Evolutionary conservation across 2,797 vertebrate species (phyloP).

Genomic region (Vespertilio murinus): DNA sequence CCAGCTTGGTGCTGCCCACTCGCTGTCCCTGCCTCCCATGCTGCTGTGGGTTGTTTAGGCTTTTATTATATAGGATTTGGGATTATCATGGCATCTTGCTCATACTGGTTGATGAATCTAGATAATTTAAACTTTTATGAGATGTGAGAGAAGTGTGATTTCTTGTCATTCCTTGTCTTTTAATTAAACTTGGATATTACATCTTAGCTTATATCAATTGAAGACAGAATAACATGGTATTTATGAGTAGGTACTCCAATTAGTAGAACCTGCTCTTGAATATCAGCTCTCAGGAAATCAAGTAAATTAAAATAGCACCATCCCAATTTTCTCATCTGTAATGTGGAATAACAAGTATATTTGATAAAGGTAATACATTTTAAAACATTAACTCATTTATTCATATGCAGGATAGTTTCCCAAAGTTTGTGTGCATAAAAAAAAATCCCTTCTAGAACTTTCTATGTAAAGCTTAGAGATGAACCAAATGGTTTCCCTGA

Average conservation of each 20-base stretch:
- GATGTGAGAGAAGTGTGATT: background rate
- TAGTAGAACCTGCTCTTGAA: background rate
- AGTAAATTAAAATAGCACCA: background rate
- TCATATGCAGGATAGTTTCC: background rate
- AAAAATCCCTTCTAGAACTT: background rate
- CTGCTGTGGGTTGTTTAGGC: no score
- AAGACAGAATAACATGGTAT: background rate
- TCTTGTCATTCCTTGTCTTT: background rate
- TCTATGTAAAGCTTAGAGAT: background rate
- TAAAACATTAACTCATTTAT: background rate
- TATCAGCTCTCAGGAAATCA: background rate
- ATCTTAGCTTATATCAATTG: background rate
- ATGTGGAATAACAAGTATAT: background rate
- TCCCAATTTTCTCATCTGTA: background rate
- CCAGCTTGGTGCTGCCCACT: no score
- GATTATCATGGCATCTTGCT: background rate
- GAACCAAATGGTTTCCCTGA: background rate
- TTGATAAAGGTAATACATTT: background rate
- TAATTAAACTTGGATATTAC: background rate
- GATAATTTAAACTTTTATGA: background rate
- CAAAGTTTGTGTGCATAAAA: background rate
- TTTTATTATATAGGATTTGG: background rate
- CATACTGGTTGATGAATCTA: background rate
- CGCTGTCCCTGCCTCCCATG: no score
- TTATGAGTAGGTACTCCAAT: background rate